Evolutionary conservation across 1,140 invertebrate genomes (phyloP).

Genomic region (Lordiphosa collinella): DNA sequence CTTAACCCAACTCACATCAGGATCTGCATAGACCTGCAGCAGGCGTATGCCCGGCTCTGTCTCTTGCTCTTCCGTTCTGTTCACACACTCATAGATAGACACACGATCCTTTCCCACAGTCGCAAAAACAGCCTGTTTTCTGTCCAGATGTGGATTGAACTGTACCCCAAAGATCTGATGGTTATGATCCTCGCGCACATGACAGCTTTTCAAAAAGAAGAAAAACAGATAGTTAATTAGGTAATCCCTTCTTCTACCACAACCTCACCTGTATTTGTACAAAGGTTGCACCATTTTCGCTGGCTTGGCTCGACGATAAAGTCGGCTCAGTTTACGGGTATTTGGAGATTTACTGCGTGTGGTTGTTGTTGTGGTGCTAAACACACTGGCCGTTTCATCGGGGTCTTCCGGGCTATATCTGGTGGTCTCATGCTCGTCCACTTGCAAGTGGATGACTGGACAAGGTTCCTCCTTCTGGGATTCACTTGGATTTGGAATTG

Average conservation of each 20-base stretch:
- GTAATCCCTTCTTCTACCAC: too few relatives aligned
- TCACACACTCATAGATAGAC: constrained; percentile 93
- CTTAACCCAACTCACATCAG: constrained; percentile 85
- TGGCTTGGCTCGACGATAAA: constrained; percentile 82
- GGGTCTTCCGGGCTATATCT: constrained; percentile 52
- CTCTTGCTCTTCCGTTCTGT: constrained; percentile 49
- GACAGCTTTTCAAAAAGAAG: constrained; percentile 82
- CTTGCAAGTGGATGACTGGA: constrained; percentile 12
- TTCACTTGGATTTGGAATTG: constrained; percentile 5
- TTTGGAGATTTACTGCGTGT: constrained; percentile 94
- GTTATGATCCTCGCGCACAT: constrained; percentile 94
- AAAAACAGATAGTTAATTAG: not conserved
- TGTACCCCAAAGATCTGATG: constrained; percentile 96
- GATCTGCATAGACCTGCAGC: constrained; percentile 95
- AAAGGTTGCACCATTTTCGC: constrained; percentile 86
- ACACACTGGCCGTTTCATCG: constrained; percentile 90
- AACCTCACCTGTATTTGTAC: constrained; percentile 88
- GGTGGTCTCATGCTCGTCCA: constrained; percentile 17
- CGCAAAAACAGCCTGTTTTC: constrained; percentile 94
- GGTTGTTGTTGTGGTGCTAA: constrained; percentile 91
- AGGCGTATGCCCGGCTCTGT: constrained; percentile 88
- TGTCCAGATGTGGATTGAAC: constrained; percentile 93
- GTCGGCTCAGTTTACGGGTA: constrained; percentile 82
- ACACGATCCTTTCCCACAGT: constrained; percentile 96
- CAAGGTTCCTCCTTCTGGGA: constrained; percentile 5